Percentiles rank a stretch among this genome's conserved stretches.
phyloP scores from a whole-genome alignment of 2,797 vertebrate genomes.

The Thripadectes ignobilis region DNA sequence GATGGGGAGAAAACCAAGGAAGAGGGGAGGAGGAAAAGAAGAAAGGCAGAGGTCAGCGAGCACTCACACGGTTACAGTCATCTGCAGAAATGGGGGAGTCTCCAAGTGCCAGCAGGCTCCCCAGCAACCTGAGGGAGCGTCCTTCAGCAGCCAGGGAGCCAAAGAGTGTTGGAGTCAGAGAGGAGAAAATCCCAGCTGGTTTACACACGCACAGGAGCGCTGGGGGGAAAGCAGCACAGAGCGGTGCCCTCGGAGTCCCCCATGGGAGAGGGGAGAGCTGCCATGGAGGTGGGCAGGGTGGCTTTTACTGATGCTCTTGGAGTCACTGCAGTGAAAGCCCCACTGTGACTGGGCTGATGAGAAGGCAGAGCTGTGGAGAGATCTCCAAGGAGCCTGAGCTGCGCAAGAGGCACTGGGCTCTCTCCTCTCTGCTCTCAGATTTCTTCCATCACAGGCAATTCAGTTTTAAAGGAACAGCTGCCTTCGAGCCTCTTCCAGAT shows the following conservation, averaged over 20 bases:
- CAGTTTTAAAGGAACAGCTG: conserved; percentile 37
- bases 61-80: conserved; percentile 58
- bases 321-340: not conserved
- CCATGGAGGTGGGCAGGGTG: not conserved
- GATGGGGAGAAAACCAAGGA: not conserved
- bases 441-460: conserved; percentile 34
- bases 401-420: not conserved
- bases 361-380: not conserved
- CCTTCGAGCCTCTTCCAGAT: not conserved
- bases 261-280: not conserved
- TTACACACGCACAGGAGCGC: not conserved
- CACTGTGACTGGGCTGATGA: not conserved
- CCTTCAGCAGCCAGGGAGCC: not conserved
- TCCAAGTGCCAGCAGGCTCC: not conserved
- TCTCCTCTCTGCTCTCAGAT: conserved; percentile 19
- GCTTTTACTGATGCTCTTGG: not conserved
- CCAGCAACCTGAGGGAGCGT: not conserved
- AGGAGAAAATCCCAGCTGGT: not conserved
- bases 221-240: not conserved
- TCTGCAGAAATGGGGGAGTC: not conserved
- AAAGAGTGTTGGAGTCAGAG: not conserved
- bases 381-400: not conserved
- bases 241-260: not conserved
- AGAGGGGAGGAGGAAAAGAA: not conserved
- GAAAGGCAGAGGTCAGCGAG: not conserved